phyloP scores from a whole-genome alignment of 2,113 vertebrate genomes.

The Pyxicephalus adspersus region DNA sequence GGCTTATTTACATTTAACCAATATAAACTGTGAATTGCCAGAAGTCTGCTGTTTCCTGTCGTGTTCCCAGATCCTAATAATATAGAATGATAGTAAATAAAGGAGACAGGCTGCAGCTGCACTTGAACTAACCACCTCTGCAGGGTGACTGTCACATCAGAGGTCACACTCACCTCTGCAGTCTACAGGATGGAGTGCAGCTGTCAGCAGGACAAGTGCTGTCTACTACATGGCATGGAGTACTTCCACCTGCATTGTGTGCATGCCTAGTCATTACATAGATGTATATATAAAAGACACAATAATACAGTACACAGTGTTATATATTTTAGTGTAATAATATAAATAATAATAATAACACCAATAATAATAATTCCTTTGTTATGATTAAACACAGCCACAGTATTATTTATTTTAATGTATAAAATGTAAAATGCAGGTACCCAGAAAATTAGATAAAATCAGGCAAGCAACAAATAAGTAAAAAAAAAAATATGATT shows the following conservation, averaged over 20 bases:
- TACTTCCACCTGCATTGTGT: too few relatives aligned
- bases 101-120: constrained; percentile 40
- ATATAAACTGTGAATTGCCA: constrained; percentile 52
- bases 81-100: constrained; percentile 34
- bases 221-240: background rate
- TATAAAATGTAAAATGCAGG: too few relatives aligned
- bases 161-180: background rate
- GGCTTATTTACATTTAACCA: constrained; percentile 47
- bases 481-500: too few relatives aligned
- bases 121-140: background rate
- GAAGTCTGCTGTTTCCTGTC: constrained; percentile 53
- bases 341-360: too few relatives aligned
- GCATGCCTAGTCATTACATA: too few relatives aligned
- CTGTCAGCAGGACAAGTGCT: background rate
- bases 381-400: too few relatives aligned
- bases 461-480: too few relatives aligned
- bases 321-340: too few relatives aligned
- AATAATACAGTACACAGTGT: too few relatives aligned
- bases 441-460: too few relatives aligned
- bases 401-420: too few relatives aligned
- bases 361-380: too few relatives aligned
- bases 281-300: background rate
- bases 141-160: constrained; percentile 9
- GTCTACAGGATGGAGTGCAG: background rate
- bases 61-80: constrained; percentile 47